These are phyloP conservation scores for Conopomorpha cramerella DNA, from an alignment of 1,140 invertebrate genomes.

Conservation along the genomic window DNA sequence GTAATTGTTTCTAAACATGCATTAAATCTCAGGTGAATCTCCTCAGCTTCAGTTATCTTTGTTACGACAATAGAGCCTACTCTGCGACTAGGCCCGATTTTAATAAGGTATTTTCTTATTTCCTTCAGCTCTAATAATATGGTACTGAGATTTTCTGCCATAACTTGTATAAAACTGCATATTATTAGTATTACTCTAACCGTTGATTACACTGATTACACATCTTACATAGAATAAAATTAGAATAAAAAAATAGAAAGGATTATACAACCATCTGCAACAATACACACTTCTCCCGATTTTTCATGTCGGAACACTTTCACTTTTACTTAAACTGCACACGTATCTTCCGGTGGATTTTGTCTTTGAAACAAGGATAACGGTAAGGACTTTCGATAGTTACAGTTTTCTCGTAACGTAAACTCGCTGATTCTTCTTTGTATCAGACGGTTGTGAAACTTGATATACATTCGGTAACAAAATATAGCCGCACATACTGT, in stretches of 20 bases:
- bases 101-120: not conserved
- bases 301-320: not conserved
- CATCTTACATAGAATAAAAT: not conserved
- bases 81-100: not conserved
- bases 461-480: not conserved
- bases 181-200: not conserved
- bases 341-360: not conserved
- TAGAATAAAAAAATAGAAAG: not conserved
- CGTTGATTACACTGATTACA: not conserved
- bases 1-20: not conserved
- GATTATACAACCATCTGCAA: not conserved
- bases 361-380: not conserved
- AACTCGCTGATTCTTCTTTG: not conserved
- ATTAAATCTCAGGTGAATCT: not conserved
- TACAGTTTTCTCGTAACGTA: not conserved
- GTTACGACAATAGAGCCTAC: not conserved
- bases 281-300: not conserved
- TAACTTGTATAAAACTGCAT: not conserved
- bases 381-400: too few relatives aligned
- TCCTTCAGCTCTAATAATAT: not conserved
- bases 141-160: not conserved
- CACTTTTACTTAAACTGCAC: not conserved
- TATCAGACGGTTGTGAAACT: not conserved
- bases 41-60: not conserved
- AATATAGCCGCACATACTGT: not conserved